These are phyloP conservation scores for Catagonus wagneri DNA, from an alignment of 2,113 vertebrate genomes.

Conservation along the genomic window DNA sequence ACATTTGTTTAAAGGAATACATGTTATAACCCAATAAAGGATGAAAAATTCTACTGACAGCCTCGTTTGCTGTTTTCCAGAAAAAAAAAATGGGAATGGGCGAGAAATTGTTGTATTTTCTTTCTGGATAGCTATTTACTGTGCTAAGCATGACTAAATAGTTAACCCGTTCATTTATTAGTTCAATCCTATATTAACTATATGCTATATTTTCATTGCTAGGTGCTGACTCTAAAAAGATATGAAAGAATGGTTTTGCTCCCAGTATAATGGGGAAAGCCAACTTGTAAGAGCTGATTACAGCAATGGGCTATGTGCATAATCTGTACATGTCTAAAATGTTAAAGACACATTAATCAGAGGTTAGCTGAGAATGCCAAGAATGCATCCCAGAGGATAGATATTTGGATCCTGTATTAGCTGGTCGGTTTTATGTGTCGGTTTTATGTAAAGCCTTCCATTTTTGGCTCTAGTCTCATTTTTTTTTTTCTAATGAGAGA, in stretches of 20 bases:
- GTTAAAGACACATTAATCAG: neutral
- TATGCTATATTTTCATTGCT: neutral
- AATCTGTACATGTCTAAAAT: neutral
- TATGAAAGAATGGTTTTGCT: neutral
- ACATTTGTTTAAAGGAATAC: neutral
- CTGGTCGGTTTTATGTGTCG: neutral
- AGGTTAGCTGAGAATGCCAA: neutral
- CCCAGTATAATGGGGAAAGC: neutral
- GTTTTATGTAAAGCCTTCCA: neutral
- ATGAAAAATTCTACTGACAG: neutral
- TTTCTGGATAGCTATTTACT: neutral
- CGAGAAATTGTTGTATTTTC: neutral
- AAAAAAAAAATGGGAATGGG: neutral
- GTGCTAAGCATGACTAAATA: neutral
- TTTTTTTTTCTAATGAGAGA: neutral
- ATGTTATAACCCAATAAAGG: neutral
- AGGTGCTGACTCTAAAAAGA: neutral
- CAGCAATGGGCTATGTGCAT: too few relatives aligned
- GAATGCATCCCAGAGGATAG: neutral
- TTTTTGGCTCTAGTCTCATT: neutral
- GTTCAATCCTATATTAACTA: neutral
- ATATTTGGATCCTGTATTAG: neutral
- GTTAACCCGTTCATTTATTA: neutral
- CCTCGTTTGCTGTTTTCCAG: neutral
- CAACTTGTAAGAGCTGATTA: neutral